Conservation (phyloP, 1,140 invertebrate species). For the Hestina assimilis region DNA sequence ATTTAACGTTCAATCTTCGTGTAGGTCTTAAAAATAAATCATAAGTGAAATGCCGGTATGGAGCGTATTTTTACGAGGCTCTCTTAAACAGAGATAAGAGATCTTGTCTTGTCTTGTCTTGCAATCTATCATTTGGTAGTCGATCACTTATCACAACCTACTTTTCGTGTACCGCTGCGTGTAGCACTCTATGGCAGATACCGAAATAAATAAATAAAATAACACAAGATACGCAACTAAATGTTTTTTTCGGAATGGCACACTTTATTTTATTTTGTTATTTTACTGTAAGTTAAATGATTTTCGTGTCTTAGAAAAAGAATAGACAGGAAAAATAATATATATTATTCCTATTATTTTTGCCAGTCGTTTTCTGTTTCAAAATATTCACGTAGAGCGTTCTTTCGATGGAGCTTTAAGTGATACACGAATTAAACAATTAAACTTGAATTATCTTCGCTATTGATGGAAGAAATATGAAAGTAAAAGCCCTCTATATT, state of each 20-base stretch:
- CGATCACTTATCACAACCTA: slow-evolving; percentile 37
- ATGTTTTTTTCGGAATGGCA: no score
- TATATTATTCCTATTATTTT: no score
- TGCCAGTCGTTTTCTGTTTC: no score
- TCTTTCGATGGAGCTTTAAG: no score
- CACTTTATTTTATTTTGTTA: no score
- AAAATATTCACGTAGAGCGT: no score
- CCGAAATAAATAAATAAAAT: not conserved
- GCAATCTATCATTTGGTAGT: slow-evolving; percentile 32
- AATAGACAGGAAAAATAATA: no score
- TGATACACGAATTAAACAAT: no score
- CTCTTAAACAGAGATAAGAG: slow-evolving; percentile 30
- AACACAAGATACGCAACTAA: no score
- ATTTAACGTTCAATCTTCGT: slow-evolving; percentile 45
- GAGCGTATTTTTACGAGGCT: slow-evolving; percentile 35
- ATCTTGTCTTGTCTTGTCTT: slow-evolving; percentile 29
- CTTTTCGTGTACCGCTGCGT: slow-evolving; percentile 11
- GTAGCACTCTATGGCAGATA: slow-evolving; percentile 2
- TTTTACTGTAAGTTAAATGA: no score
- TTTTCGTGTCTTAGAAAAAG: no score
- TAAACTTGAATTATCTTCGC: no score
- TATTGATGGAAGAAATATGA: not conserved
- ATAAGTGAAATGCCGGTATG: slow-evolving; percentile 28
- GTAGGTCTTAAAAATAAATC: slow-evolving; percentile 45
- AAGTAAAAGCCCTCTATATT: not conserved